Percentiles rank a stretch among this genome's conserved stretches.
Conservation (phyloP, 2,797 vertebrate genomes). For the Nothura maculosa region DNA sequence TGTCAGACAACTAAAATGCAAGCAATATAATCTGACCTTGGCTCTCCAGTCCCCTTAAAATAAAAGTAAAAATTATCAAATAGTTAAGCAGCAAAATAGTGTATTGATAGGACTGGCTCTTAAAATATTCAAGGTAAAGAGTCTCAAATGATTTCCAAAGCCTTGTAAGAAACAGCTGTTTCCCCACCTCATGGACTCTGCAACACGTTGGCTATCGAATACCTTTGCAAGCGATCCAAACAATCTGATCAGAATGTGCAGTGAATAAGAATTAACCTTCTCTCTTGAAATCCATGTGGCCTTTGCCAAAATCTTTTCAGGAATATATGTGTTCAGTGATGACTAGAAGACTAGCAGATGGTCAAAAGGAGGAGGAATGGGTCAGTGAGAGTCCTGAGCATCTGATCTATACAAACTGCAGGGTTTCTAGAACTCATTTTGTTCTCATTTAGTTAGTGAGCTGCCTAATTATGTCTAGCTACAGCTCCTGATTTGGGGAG, state of each 20-base stretch:
- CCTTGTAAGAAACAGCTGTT: slow-evolving; percentile 41
- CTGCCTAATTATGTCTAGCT: slow-evolving; percentile 8
- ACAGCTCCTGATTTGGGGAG: slow-evolving; percentile 31
- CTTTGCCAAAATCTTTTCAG: slow-evolving; percentile 72
- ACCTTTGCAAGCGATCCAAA: neutral
- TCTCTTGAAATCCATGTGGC: slow-evolving; percentile 65
- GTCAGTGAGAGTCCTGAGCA: slow-evolving; percentile 8
- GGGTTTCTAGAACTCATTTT: slow-evolving; percentile 4
- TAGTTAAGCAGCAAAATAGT: neutral
- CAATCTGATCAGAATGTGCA: slow-evolving; percentile 5
- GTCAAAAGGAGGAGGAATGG: neutral
- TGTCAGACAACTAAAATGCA: slow-evolving; percentile 19
- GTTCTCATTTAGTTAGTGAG: neutral
- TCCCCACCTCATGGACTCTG: slow-evolving; percentile 34
- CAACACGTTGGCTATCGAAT: neutral
- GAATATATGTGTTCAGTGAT: slow-evolving; percentile 51
- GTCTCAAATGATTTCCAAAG: neutral
- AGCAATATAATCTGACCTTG: neutral
- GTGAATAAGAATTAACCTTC: neutral
- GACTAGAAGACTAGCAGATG: slow-evolving; percentile 55
- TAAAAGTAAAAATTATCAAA: neutral
- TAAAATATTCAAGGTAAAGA: neutral
- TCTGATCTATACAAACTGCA: slow-evolving; percentile 29
- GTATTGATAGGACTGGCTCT: neutral
- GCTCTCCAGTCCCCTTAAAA: neutral